Evolutionary conservation across 2,113 vertebrate species (phyloP), one percentile per base, ranked within the genome.

Genomic region (Pterocles orientalis): DNA sequence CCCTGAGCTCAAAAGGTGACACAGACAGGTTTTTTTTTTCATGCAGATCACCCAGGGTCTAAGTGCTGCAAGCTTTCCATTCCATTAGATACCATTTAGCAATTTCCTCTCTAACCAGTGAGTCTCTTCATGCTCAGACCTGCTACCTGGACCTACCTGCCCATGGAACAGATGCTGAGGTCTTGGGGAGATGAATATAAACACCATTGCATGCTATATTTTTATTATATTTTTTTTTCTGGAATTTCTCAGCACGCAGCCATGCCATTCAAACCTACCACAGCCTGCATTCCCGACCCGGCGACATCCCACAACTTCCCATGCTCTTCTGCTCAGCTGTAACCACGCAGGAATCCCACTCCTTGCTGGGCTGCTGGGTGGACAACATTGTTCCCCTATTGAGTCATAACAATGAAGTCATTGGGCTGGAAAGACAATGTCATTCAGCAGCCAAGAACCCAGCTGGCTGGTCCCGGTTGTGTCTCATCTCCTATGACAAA

Each of bases 351-450:
- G 88, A 92, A 92, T 94, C 94, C 57, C 83, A 10, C 82, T 95
- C 79, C 93, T 95, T 93, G 95, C 94, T 96, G 94, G 54, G 90
- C 79, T 94, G 92, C 95, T 94, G 95, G 92, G 93, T 94, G 93
- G 92, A 95, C 96, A 97, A 75, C 85, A 94, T 96, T 86, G 53
- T 96, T 96, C 92, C 92, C 83, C 91, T 94, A 90, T 93, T 96
- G 88, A 97, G 92, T 97, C 96, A 96, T 72, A 92, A 95, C 94
- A 96, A 93, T 94, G 94, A 96, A 73, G 94, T 96, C 92, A 96
- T 3, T 92, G 83, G 92, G 72, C 94, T 96, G 95, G 96, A 96
- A 95, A 69, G 94, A 87, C 70, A 96, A 84, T 95, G 95, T 88
- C 91, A 92, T 95, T 96, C 94, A 96, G 91, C 94, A 96, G 94